Percentiles rank a stretch among this genome's conserved stretches.
phyloP scores from a whole-genome alignment of 2,113 vertebrate genomes.

The Zosterops japonicus region DNA sequence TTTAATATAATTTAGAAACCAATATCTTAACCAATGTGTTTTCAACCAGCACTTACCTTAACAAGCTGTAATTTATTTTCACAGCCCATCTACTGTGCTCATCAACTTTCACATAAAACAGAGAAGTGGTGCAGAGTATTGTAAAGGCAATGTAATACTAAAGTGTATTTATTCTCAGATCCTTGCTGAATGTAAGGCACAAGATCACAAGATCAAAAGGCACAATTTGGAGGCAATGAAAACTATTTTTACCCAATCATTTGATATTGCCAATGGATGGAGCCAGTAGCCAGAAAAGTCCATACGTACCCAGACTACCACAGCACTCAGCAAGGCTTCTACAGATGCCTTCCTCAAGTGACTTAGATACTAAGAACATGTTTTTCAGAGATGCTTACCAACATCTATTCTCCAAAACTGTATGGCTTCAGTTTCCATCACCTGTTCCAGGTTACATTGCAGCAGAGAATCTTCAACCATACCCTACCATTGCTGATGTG shows the following conservation, averaged over 20 bases:
- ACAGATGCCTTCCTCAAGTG: background rate
- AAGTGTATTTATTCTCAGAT: background rate
- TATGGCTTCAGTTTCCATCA: background rate
- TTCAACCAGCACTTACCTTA: background rate
- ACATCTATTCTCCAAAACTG: background rate
- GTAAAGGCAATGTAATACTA: background rate
- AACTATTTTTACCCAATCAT: background rate
- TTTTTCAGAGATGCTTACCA: background rate
- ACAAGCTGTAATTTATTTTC: background rate
- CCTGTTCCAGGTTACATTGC: background rate
- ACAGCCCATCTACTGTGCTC: background rate
- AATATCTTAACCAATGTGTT: background rate
- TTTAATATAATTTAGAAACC: background rate
- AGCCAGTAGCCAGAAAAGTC: background rate
- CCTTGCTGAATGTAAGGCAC: background rate
- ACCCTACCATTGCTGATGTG: background rate
- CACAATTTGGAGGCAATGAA: background rate
- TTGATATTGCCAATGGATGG: background rate
- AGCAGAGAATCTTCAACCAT: background rate
- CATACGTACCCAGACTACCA: rapidly evolving
- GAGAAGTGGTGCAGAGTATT: background rate
- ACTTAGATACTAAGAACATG: background rate
- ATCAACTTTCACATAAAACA: background rate
- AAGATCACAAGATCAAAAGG: background rate
- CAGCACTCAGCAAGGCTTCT: background rate